A percentile compares a stretch with the other conserved stretches of the same genome.
These are phyloP conservation scores for Ophiothrix spiculata DNA, from an alignment of 35 echinoderm and acorn worm species.

Conservation along the genomic window DNA sequence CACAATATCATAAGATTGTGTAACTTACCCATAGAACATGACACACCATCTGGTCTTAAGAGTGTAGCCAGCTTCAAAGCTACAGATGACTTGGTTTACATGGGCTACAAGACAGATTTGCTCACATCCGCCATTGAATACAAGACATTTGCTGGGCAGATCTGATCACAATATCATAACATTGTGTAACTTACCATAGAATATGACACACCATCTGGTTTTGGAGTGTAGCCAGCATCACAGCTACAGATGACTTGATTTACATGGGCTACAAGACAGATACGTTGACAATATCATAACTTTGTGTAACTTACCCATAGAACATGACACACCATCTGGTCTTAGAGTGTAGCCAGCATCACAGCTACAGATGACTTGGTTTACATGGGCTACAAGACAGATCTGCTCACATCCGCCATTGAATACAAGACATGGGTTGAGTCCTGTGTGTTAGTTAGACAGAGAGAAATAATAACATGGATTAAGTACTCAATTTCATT, in stretches of 20 bases:
- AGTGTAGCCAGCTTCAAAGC: constrained; percentile 56
- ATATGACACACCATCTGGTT: constrained; percentile 49
- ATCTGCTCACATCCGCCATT: constrained; percentile 89
- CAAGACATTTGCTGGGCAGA: not conserved
- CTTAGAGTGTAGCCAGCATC: constrained; percentile 49
- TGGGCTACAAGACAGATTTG: constrained; percentile 71
- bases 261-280: constrained; percentile 54
- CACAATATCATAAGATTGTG: too few species aligned
- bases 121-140: constrained; percentile 86
- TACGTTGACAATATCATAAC: constrained; percentile 18
- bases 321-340: constrained; percentile 50
- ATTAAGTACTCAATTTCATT: too few species aligned
- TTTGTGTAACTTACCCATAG: constrained; percentile 50
- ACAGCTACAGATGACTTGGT: constrained; percentile 79
- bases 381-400: constrained; percentile 56
- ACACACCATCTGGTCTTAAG: constrained; percentile 32
- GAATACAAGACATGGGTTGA: constrained; percentile 73
- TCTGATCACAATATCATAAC: not conserved
- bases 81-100: constrained; percentile 73
- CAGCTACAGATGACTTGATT: constrained; percentile 83
- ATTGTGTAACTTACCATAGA: constrained; percentile 44
- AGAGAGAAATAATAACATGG: too few species aligned
- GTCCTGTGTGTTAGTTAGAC: constrained; percentile 42
- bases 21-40: constrained; percentile 73
- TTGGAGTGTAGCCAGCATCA: constrained; percentile 49